Conservation (phyloP, 2,888 invertebrate species). For the Steinernema scapterisci region DNA sequence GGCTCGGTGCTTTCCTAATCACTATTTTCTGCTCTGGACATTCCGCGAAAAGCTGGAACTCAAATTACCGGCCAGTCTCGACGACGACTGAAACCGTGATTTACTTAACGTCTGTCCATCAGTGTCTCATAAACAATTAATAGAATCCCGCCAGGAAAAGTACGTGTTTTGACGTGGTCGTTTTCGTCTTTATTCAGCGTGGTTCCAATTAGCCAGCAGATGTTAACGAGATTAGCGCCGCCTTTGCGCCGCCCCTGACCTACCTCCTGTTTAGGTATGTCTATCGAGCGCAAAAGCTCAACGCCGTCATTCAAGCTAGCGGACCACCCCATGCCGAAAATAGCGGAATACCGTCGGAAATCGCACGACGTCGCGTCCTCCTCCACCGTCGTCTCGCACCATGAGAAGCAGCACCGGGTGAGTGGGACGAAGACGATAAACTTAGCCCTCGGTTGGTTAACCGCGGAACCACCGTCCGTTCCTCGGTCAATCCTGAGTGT, state of each 20-base stretch:
- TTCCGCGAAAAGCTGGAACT: too few species aligned
- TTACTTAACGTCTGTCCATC: background rate
- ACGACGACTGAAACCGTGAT: background rate
- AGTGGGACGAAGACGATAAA: background rate
- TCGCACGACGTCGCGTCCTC: conserved; percentile 7
- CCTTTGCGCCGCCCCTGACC: background rate
- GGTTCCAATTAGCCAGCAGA: conserved; percentile 9
- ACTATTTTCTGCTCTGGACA: background rate
- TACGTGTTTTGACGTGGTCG: conserved; percentile 18
- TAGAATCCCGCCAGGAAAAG: background rate
- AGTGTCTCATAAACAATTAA: background rate
- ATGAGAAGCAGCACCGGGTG: conserved; percentile 23
- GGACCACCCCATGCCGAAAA: conserved; percentile 20
- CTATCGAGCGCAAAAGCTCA: conserved; percentile 26
- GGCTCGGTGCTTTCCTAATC: background rate
- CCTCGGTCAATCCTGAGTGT: background rate
- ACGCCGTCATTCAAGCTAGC: conserved; percentile 18
- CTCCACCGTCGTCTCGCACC: conserved; percentile 12
- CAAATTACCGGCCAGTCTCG: too few species aligned
- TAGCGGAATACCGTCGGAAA: conserved; percentile 12
- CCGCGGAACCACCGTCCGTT: background rate
- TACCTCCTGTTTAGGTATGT: background rate
- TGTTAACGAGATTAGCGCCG: conserved; percentile 13
- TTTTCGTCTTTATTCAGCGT: background rate
- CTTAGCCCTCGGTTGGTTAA: background rate